Evolutionary conservation across 2,113 vertebrate genomes (phyloP), one percentile per base, ranked within the genome.

Genomic region (Ciconia stormi): DNA sequence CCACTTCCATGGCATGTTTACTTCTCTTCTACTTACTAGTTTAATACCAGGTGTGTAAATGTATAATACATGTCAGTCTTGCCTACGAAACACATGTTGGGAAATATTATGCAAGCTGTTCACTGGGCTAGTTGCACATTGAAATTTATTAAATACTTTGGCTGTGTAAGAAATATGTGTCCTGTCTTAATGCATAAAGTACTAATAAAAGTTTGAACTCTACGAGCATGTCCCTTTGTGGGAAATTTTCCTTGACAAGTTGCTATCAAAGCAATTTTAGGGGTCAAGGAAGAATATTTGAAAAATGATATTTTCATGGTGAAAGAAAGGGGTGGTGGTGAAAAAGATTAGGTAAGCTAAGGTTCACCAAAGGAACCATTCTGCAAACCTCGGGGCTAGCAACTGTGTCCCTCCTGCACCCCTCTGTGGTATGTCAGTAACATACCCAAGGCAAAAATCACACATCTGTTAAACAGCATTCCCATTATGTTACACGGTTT

Each of bases 361-460:
- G 32, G 21, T 58, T 89, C 59, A 55, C 22, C 10, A 32, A 53
- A 86, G 32, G 46, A 81, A 10, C 19, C 7, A 2, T 86, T 85
- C 47, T 63, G 27, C 67, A 90, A 25, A 65, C 52, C 11, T 69
- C 36, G 15, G 17, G 27, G n/a, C 4, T 36, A 81, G 63, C 76
- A 87, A 29, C 38, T 82, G 72, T 50, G 70, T 86, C 32, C 58
- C 22, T 89, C 47, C 34, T 3, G 7, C 49, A 52, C 40, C 65
- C n/a, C 26, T 63, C 42, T 58, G 25, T 63, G 67, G 30, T 65
- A 59, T 63, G 67, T 73, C 67, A 81, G 53, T 40, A 73, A 29
- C 20, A 6, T 3, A 32, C 10, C 15, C 7, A 0, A 36, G 52
- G 29, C 2, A 1, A 50, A 50, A 62, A 59, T 67, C 17, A 11